Conservation (phyloP, 2,113 vertebrate species). For the Mugil cephalus region DNA sequence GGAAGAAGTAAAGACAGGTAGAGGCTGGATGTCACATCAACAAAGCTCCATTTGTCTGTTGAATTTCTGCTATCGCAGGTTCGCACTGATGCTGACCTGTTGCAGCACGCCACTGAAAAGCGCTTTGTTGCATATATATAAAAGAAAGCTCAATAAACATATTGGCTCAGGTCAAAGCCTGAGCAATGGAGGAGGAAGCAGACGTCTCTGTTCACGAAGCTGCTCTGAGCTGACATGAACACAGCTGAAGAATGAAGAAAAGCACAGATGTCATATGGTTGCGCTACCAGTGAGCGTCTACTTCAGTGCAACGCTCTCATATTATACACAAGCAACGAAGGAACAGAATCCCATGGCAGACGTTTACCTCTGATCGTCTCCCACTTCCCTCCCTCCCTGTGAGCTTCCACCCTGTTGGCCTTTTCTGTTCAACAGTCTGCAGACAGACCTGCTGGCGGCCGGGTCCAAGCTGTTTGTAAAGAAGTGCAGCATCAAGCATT, state of each 20-base stretch:
- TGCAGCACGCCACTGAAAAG: conserved; percentile 39
- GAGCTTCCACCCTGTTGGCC: conserved; percentile 56
- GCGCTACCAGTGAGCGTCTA: conserved; percentile 6
- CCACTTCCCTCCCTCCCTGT: not conserved
- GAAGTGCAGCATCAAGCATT: conserved; percentile 77
- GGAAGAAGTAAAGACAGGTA: conserved; percentile 67
- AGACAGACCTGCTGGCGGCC: conserved; percentile 56
- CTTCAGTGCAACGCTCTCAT: not conserved
- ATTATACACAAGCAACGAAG: conserved; percentile 13
- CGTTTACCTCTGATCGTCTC: conserved; percentile 22
- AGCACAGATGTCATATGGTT: conserved; percentile 39
- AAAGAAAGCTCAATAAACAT: conserved; percentile 12
- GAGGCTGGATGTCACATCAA: conserved; percentile 56
- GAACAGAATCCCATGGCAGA: conserved; percentile 3
- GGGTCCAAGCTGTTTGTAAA: conserved; percentile 68
- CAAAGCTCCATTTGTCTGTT: conserved; percentile 50
- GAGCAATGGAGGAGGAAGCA: conserved; percentile 18
- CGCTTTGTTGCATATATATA: not conserved
- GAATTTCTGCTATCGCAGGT: conserved; percentile 24
- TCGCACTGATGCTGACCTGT: conserved; percentile 42
- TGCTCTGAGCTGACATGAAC: conserved; percentile 29
- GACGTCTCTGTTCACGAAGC: conserved; percentile 24
- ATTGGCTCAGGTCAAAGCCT: not conserved
- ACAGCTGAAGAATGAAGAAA: conserved; percentile 9
- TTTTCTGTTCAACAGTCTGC: conserved; percentile 66